A percentile compares a stretch with the other conserved stretches of the same genome.
Conservation (phyloP, 2,888 invertebrate genomes). For the Diadegma fenestrale region DNA sequence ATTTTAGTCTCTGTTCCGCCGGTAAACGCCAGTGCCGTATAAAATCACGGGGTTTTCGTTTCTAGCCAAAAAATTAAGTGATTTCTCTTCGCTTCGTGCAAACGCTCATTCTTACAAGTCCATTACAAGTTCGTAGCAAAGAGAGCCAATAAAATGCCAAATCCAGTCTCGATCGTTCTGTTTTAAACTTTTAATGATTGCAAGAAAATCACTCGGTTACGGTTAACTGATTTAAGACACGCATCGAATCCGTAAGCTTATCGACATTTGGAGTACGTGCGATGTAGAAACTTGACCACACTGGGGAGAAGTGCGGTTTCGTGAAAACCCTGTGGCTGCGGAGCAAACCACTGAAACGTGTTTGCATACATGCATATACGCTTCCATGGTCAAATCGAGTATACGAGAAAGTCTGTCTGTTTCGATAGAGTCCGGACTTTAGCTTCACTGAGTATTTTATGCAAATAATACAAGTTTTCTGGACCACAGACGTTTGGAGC, state of each 20-base stretch:
- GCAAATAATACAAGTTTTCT: background rate
- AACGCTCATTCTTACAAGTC: background rate
- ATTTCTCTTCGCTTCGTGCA: background rate
- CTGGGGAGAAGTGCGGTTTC: conserved; percentile 38
- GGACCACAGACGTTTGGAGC: background rate
- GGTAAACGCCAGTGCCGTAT: conserved; percentile 36
- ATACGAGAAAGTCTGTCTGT: conserved; percentile 24
- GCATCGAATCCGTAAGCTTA: conserved; percentile 12
- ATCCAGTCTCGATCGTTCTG: background rate
- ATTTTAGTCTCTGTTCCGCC: conserved; percentile 39
- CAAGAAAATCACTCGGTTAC: background rate
- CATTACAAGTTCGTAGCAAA: background rate
- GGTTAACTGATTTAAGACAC: background rate
- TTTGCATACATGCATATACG: conserved; percentile 3
- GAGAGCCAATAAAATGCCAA: background rate
- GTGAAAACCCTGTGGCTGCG: conserved; percentile 45
- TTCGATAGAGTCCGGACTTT: background rate
- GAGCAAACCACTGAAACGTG: conserved; percentile 35
- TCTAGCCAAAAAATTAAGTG: background rate
- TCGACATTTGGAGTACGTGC: conserved; percentile 22
- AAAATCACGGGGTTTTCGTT: background rate
- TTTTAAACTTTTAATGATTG: background rate
- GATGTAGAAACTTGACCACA: conserved; percentile 17
- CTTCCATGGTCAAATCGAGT: conserved; percentile 27
- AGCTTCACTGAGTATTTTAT: conserved; percentile 22